Conservation (phyloP, 2,113 vertebrate species). For the Oceanodroma tethys region DNA sequence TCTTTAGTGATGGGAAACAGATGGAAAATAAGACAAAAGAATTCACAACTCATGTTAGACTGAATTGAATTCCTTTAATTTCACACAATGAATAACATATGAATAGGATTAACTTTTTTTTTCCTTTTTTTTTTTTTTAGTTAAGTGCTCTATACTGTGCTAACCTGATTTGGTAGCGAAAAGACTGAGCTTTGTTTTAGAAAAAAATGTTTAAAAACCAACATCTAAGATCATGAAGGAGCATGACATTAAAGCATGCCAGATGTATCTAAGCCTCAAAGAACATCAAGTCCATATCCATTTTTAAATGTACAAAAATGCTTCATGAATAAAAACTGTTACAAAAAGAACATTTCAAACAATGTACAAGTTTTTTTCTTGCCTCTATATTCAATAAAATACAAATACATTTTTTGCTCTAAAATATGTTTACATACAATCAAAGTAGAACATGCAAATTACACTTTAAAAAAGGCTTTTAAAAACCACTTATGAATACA, state of each 20-base stretch:
- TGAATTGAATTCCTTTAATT: slow-evolving; percentile 93
- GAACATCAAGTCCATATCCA: slow-evolving; percentile 83
- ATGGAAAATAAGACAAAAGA: slow-evolving; percentile 83
- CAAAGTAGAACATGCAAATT: slow-evolving; percentile 97
- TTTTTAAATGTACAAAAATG: slow-evolving; percentile 99
- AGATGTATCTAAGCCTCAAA: slow-evolving; percentile 85
- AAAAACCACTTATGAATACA: slow-evolving; percentile 99
- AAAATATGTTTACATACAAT: slow-evolving; percentile 99
- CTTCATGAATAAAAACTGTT: slow-evolving; percentile 99
- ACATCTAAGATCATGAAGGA: slow-evolving; percentile 98
- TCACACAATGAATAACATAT: slow-evolving; percentile 99
- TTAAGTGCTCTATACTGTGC: slow-evolving; percentile 97
- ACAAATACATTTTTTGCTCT: slow-evolving; percentile 96
- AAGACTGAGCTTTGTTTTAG: slow-evolving; percentile 95
- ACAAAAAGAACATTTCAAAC: slow-evolving; percentile 99
- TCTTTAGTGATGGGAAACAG: slow-evolving; percentile 77
- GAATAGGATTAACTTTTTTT: slow-evolving; percentile 97
- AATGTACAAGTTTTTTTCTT: slow-evolving; percentile 95
- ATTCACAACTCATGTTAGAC: slow-evolving; percentile 81
- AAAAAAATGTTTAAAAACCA: slow-evolving; percentile 86
- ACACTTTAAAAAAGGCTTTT: slow-evolving; percentile 95
- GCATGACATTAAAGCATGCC: slow-evolving; percentile 98
- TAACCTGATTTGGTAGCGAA: slow-evolving; percentile 96
- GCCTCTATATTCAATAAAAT: slow-evolving; percentile 98
- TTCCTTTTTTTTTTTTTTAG: slow-evolving; percentile 85